Percentiles rank a stretch among this genome's conserved stretches.
phyloP scores from a whole-genome alignment of 2,888 invertebrate species.

The Cylloceria caligata region DNA sequence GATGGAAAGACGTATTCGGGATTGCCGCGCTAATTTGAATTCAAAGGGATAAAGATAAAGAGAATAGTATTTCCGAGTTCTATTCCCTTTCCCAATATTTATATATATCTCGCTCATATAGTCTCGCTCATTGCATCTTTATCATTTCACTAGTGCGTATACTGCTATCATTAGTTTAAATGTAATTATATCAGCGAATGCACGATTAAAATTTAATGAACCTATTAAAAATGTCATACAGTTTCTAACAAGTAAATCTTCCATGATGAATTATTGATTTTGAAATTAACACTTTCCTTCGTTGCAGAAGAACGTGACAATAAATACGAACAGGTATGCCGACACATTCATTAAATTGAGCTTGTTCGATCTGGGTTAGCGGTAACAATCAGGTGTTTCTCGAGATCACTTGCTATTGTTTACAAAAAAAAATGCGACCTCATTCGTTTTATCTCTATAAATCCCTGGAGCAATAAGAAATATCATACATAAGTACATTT shows the following conservation, averaged over 20 bases:
- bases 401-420: not conserved
- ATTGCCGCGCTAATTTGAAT: too few relatives aligned
- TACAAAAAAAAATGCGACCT: not conserved
- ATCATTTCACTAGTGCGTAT: too few relatives aligned
- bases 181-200: not conserved
- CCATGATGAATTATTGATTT: not conserved
- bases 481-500: too few relatives aligned
- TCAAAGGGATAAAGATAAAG: too few relatives aligned
- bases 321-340: conserved; percentile 6
- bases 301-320: not conserved
- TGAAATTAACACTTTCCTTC: not conserved
- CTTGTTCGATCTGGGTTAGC: conserved; percentile 8
- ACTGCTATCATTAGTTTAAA: too few relatives aligned
- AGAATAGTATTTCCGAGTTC: too few relatives aligned
- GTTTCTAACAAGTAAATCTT: too few relatives aligned
- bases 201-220: not conserved
- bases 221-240: not conserved
- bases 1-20: too few relatives aligned
- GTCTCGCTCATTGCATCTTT: too few relatives aligned
- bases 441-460: not conserved
- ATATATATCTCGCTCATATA: too few relatives aligned
- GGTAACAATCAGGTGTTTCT: conserved; percentile 8
- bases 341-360: too few relatives aligned
- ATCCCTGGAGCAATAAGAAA: not conserved
- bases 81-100: too few relatives aligned